These are phyloP conservation scores for Diadema setosum DNA, from an alignment of 35 echinoderm and acorn worm species.

Conservation along the genomic window DNA sequence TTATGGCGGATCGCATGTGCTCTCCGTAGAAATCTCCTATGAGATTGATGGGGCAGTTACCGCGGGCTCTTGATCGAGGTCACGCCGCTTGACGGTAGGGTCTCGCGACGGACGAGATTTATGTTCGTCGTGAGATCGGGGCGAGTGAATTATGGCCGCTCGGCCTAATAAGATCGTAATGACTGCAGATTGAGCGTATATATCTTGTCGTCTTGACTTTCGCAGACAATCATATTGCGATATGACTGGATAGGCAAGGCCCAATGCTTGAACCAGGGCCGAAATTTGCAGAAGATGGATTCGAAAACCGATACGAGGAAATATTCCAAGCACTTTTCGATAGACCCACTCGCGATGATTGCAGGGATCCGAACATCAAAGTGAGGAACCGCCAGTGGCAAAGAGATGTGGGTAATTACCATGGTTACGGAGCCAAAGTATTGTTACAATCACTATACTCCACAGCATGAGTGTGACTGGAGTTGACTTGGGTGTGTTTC, in stretches of 20 bases:
- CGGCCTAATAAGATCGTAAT: neutral
- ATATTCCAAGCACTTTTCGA: too few relatives aligned
- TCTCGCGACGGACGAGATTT: neutral
- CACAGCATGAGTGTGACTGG: too few relatives aligned
- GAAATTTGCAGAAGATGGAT: neutral
- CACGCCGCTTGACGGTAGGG: neutral
- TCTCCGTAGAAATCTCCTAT: neutral
- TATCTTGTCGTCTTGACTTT: neutral
- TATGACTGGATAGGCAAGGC: neutral
- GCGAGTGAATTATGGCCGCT: neutral
- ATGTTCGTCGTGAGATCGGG: neutral
- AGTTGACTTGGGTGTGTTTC: too few relatives aligned
- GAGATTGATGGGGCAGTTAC: neutral
- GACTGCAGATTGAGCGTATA: neutral
- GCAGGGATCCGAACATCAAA: too few relatives aligned
- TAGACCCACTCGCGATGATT: too few relatives aligned
- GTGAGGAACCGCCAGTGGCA: too few relatives aligned
- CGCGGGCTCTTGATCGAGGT: neutral
- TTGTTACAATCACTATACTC: too few relatives aligned
- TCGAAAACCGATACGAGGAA: too few relatives aligned
- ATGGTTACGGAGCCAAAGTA: too few relatives aligned
- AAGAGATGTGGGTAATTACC: too few relatives aligned
- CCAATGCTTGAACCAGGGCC: neutral
- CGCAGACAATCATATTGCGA: neutral
- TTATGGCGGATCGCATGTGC: neutral